A percentile compares a stretch with the other conserved stretches of the same genome.
Conservation (phyloP, 2,888 invertebrate species). For the Xylophagus ater region DNA sequence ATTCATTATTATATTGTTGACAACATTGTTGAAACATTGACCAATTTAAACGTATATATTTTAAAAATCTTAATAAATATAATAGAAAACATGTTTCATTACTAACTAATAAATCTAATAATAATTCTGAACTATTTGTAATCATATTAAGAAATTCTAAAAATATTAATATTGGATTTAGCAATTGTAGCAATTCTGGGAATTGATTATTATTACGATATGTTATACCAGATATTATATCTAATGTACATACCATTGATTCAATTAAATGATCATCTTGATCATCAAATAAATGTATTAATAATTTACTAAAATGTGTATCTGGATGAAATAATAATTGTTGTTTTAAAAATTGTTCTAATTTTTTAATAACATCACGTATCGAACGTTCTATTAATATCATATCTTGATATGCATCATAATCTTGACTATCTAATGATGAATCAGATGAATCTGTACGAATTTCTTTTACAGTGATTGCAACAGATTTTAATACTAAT, state of each 20-base stretch:
- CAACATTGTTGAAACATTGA: constrained; percentile 69
- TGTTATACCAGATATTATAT: constrained; percentile 76
- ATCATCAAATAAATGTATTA: constrained; percentile 78
- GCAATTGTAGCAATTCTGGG: constrained; percentile 66
- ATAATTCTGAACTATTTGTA: constrained; percentile 66
- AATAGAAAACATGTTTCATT: constrained; percentile 84
- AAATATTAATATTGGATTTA: constrained; percentile 79
- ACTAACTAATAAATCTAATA: constrained; percentile 75
- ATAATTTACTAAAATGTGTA: constrained; percentile 75
- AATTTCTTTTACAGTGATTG: constrained; percentile 82
- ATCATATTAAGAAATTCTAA: constrained; percentile 76
- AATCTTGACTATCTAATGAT: constrained; percentile 72
- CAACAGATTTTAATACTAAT: constrained; percentile 78
- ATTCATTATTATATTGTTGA: constrained; percentile 45
- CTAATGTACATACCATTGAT: constrained; percentile 83
- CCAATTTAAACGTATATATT: constrained; percentile 77
- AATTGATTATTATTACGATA: constrained; percentile 71
- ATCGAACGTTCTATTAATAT: constrained; percentile 77
- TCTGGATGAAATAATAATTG: constrained; percentile 78
- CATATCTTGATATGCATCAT: constrained; percentile 81
- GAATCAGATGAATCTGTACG: constrained; percentile 77
- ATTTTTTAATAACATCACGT: constrained; percentile 66
- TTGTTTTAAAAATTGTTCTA: constrained; percentile 71
- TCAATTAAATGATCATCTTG: constrained; percentile 86
- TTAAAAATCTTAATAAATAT: constrained; percentile 71